Evolutionary conservation across 2,888 invertebrate genomes (phyloP).

Genomic region (Spilarctia lutea): DNA sequence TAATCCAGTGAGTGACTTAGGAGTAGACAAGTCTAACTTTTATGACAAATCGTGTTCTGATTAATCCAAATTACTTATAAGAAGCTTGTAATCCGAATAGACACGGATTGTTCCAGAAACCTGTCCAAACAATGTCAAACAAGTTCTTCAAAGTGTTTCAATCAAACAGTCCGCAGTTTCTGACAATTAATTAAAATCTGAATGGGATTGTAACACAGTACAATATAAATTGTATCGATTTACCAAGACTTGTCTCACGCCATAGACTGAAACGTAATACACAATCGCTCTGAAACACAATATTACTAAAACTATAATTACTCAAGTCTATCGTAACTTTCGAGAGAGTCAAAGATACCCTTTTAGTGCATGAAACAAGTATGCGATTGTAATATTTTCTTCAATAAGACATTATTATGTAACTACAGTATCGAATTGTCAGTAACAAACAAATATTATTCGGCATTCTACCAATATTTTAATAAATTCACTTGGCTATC

Average conservation of each 20-base stretch:
- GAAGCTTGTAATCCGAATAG: slow-evolving; percentile 60
- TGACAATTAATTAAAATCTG: slow-evolving; percentile 79
- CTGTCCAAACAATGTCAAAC: slow-evolving; percentile 79
- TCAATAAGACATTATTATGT: no score
- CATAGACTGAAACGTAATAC: slow-evolving; percentile 46
- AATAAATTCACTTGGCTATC: not conserved
- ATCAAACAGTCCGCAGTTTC: slow-evolving; percentile 70
- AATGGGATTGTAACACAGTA: slow-evolving; percentile 68
- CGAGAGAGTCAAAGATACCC: not conserved
- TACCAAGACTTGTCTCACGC: slow-evolving; percentile 47
- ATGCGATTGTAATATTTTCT: not conserved
- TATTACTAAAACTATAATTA: slow-evolving; percentile 18
- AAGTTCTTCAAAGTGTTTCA: slow-evolving; percentile 75
- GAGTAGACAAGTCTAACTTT: slow-evolving; percentile 35
- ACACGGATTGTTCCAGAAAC: slow-evolving; percentile 59
- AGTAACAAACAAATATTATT: no score
- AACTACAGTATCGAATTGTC: no score
- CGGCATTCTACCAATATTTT: not conserved
- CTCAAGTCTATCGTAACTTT: not conserved
- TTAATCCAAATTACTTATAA: slow-evolving; percentile 56
- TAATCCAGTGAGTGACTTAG: slow-evolving; percentile 21
- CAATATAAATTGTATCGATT: slow-evolving; percentile 69
- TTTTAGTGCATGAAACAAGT: not conserved
- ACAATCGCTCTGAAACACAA: slow-evolving; percentile 42
- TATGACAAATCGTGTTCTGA: slow-evolving; percentile 53